Conservation (phyloP, 37 sponge, comb jelly and placozoan species). For the Halisarca cf. caerulea region DNA sequence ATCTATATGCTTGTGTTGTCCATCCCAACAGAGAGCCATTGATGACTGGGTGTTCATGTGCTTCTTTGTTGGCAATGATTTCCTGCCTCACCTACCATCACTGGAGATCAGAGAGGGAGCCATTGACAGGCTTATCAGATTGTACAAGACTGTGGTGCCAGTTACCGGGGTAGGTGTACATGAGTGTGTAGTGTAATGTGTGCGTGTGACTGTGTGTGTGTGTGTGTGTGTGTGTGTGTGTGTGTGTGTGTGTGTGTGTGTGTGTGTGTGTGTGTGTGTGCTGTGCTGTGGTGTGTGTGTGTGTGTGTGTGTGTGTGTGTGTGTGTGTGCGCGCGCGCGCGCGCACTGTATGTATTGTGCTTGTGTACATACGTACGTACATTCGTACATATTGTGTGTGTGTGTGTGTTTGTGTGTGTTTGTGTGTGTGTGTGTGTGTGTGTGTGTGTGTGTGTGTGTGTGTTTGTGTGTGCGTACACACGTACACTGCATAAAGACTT, state of each 20-base stretch:
- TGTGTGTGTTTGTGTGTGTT: neutral
- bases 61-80: slow-evolving; percentile 99
- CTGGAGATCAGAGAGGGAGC: slow-evolving; percentile 98
- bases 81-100: slow-evolving; percentile 97
- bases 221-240: too few relatives aligned
- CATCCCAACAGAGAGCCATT: slow-evolving; percentile 77
- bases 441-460: too few relatives aligned
- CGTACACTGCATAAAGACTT: neutral
- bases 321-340: neutral
- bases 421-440: neutral
- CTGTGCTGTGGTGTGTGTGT: too few relatives aligned
- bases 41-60: slow-evolving; percentile 99
- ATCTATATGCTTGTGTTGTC: neutral
- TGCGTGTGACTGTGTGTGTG: neutral
- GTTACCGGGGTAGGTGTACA: slow-evolving; percentile 65
- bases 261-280: neutral
- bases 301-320: too few relatives aligned
- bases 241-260: too few relatives aligned
- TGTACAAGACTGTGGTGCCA: slow-evolving; percentile 93
- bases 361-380: neutral
- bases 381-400: too few relatives aligned
- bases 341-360: neutral
- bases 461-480: too few relatives aligned
- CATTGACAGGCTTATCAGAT: slow-evolving; percentile 86
- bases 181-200: neutral